Base-by-base conservation (phyloP, 2,113 vertebrate genomes). In the Beaufortia kweichowensis region DNA sequence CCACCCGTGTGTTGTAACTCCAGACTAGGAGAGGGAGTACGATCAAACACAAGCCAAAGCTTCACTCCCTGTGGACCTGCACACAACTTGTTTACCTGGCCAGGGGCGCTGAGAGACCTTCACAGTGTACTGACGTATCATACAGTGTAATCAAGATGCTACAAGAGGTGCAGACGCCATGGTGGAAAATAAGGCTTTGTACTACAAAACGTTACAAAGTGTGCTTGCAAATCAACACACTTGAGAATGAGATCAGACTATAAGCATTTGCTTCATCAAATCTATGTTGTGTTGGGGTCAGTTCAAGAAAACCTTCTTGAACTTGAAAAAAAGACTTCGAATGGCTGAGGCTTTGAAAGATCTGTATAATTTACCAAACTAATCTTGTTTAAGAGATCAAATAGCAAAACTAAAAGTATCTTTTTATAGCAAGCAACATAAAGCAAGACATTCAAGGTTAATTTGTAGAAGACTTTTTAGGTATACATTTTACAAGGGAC, bases 1-100 rank as follows among this genome's bases (percentile, higher is more conserved):
- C 70, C 7, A 66, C 6, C 21, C 9, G 39, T 43, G 41, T 11
- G 29, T 76, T 59, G 50, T 72, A 74, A 59, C 50, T 31, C 33
- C 35, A 39, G 1, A 29, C 57, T 21, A 15, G 41, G 63, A 66
- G 43, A 78, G 60, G 60, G 62, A 69, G 33, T 75, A 59, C 35
- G 19, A 21, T 10, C 26, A 72, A 53, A 70, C 21, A 43, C 62
- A 77, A 24, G 60, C 76, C 67, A 64, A 64, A 50, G 74, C 67
- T 70, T 9, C 33, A 35, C 53, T 81, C 79, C 77, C 79, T 24
- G n/a, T 24, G 55, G 81, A 79, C 41, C 33, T 11, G 31, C 35
- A 57, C 46, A 73, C 3, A 6, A 64, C 69, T 83, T 81, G 79
- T 85, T 83, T 85, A 75, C 60, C 74, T 70, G 60, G 41, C 35